phyloP scores from a whole-genome alignment of 2,797 vertebrate species.

The Halcyon leucocephala region DNA sequence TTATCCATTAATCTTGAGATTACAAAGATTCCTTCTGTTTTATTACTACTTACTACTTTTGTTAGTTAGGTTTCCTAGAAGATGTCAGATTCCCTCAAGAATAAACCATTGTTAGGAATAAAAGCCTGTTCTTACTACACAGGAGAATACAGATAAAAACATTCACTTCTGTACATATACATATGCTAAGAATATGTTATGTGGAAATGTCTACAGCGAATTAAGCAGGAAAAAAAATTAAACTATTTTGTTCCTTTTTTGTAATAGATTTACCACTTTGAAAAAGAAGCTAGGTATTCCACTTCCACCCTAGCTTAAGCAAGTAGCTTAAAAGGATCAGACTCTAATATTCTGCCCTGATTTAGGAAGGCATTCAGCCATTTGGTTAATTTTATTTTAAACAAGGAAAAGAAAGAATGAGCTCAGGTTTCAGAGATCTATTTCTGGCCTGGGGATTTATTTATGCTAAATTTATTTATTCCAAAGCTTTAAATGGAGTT shows the following conservation, averaged over 20 bases:
- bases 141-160: neutral
- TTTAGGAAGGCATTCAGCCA: conserved; percentile 41
- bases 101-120: neutral
- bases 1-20: conserved; percentile 37
- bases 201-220: neutral
- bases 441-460: conserved; percentile 39
- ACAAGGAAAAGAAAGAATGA: neutral
- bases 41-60: conserved; percentile 38
- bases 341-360: conserved; percentile 13
- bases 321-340: conserved; percentile 35
- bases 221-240: neutral
- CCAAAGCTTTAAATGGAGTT: conserved; percentile 19
- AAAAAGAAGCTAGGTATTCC: neutral
- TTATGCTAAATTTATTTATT: conserved; percentile 51
- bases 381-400: conserved; percentile 50
- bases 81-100: conserved; percentile 3
- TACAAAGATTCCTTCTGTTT: neutral
- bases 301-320: neutral
- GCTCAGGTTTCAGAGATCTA: neutral
- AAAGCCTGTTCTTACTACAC: neutral
- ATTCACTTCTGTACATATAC: neutral
- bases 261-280: neutral
- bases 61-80: conserved; percentile 20
- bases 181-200: neutral
- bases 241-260: neutral